Conservation (phyloP, 1,140 invertebrate genomes). For the Nasonia vitripennis region DNA sequence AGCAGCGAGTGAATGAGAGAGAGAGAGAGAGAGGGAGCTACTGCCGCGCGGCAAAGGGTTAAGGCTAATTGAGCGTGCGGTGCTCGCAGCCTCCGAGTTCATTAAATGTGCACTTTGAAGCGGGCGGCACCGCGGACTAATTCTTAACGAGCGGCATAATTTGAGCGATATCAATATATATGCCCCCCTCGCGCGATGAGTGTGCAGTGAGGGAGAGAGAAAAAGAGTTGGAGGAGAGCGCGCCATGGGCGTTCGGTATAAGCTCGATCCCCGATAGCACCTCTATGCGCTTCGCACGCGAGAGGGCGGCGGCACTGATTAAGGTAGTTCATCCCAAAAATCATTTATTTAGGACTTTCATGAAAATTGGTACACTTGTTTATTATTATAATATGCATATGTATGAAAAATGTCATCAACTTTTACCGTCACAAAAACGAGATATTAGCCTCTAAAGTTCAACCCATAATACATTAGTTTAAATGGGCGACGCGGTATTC, state of each 20-base stretch:
- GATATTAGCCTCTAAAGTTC: too few relatives aligned
- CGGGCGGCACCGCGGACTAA: conserved; percentile 32
- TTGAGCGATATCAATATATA: conserved; percentile 45
- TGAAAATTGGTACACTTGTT: too few relatives aligned
- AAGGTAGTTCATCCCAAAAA: too few relatives aligned
- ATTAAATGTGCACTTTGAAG: conserved; percentile 50
- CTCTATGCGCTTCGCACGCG: background rate
- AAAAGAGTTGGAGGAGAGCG: background rate
- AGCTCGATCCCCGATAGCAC: background rate
- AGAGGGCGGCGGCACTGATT: conserved; percentile 12
- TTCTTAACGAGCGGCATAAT: conserved; percentile 51
- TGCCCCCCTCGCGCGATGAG: conserved; percentile 6
- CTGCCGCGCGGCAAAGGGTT: conserved; percentile 8
- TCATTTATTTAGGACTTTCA: too few relatives aligned
- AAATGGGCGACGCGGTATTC: too few relatives aligned
- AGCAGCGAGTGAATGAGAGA: too few relatives aligned
- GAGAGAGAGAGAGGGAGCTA: background rate
- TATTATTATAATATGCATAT: too few relatives aligned
- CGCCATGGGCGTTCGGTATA: conserved; percentile 32
- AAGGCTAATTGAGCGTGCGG: conserved; percentile 49
- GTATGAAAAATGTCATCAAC: too few relatives aligned
- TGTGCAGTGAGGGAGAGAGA: background rate
- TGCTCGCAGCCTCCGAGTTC: conserved; percentile 18
- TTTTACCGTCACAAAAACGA: too few relatives aligned
- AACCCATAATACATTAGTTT: too few relatives aligned